A percentile compares a stretch with the other conserved stretches of the same genome.
Conservation (phyloP, 2,797 vertebrate genomes). For the Sardinella longiceps region DNA sequence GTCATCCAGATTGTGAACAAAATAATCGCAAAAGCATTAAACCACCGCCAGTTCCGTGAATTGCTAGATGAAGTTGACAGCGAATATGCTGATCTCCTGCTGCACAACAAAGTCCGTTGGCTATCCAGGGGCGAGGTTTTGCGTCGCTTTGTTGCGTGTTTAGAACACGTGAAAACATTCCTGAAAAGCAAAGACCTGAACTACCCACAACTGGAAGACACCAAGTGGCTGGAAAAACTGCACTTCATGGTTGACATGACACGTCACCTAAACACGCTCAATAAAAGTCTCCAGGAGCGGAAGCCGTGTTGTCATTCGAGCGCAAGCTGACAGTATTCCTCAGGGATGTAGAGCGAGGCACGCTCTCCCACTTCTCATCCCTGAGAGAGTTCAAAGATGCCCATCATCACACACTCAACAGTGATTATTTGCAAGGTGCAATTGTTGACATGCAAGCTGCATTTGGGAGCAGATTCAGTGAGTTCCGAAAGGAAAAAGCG, state of each 20-base stretch:
- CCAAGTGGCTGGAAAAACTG: conserved; percentile 21
- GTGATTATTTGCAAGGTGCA: too few species aligned
- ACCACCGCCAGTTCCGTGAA: not conserved
- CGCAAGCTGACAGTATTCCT: too few species aligned
- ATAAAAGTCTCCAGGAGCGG: not conserved
- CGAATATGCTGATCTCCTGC: not conserved
- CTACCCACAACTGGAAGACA: conserved; percentile 42
- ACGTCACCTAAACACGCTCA: not conserved
- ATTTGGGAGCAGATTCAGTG: too few species aligned
- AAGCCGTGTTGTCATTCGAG: too few species aligned
- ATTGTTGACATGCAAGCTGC: too few species aligned
- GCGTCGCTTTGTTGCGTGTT: conserved; percentile 36
- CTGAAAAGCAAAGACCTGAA: not conserved
- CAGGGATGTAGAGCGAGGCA: too few species aligned
- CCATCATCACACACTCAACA: too few species aligned
- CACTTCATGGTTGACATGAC: not conserved
- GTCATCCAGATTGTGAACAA: conserved; percentile 44
- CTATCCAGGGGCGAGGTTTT: conserved; percentile 46
- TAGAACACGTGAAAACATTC: not conserved
- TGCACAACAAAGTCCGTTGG: not conserved
- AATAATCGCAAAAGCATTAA: not conserved
- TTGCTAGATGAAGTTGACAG: not conserved
- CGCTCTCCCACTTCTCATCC: too few species aligned
- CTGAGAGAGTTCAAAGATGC: too few species aligned
- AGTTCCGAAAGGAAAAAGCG: too few species aligned